Percentiles rank a stretch among this genome's conserved stretches.
Conservation (phyloP, 2,888 invertebrate species). For the Aspidiotus rigidus region DNA sequence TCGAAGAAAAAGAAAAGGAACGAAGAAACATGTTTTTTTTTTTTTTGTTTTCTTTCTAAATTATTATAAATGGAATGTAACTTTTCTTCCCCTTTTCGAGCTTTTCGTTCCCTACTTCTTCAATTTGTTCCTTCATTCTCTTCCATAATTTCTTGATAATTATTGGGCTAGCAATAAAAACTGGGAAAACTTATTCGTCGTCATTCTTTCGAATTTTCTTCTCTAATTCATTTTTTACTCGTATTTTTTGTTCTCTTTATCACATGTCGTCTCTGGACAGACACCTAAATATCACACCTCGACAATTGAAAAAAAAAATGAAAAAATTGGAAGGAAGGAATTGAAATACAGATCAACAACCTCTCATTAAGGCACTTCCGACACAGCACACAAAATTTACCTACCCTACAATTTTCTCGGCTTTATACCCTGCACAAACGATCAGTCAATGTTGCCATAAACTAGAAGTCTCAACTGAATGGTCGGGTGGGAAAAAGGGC, state of each 20-base stretch:
- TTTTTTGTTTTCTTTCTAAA: background rate
- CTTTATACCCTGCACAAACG: too few relatives aligned
- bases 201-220: background rate
- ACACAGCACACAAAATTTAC: conserved; percentile 26
- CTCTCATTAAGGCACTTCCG: conserved; percentile 30
- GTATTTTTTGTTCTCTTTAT: conserved; percentile 1
- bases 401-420: too few relatives aligned
- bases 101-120: background rate
- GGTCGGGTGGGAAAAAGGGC: too few relatives aligned
- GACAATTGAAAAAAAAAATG: conserved; percentile 15
- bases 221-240: conserved; percentile 6
- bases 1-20: conserved; percentile 12
- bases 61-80: background rate
- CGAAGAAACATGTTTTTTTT: background rate
- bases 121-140: background rate
- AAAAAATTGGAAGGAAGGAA: background rate
- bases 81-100: background rate
- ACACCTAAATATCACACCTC: conserved; percentile 30
- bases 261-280: conserved; percentile 22
- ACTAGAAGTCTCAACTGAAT: too few relatives aligned
- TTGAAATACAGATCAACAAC: background rate
- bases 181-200: background rate
- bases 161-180: too few relatives aligned
- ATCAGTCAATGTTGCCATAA: too few relatives aligned
- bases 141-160: background rate